Base-by-base conservation (phyloP, 2,113 vertebrate species). In the Meles meles region DNA sequence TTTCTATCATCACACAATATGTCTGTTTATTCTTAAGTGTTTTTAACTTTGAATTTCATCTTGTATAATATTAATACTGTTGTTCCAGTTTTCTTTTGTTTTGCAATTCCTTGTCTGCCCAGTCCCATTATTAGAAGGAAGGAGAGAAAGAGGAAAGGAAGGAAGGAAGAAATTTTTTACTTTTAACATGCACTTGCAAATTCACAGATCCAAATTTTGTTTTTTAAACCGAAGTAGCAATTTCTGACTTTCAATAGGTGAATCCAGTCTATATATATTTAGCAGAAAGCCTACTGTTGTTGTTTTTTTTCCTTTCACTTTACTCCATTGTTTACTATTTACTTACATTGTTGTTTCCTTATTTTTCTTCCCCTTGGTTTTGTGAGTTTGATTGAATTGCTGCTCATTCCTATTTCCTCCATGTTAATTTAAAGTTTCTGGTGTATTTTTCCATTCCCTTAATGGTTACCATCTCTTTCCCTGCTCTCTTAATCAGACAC, bases 361-460 rank as follows among this genome's bases (percentile, higher is more conserved):
- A 34, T 44, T 89, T 96, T 89, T 63, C 52, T 87, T 80, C 49
- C 31, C 6, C 31, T 95, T 90, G 44, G 95, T 42, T 93, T 95
- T 52, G n/a, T 86, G 90, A 92, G 14, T 65, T 11, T 67, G 52
- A 88, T 80, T 77, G 80, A 88, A 89, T 74, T 55, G 13, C 20
- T 93, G 34, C 52, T 83, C 63, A 82, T 88, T 83, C 79, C 39
- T 80, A 55, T 67, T 72, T 69, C 17, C 5, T 5, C 15, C 39
- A 34, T 47, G 42, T 92, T 96, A 93, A 87, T 79, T 79, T 97
- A 89, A 86, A 96, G 82, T 29, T 74, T 93, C 74, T 84, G 80
- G n/a, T 65, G 9, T 63, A 37, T 61, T 97, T 97, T 93, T 95
- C 79, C 39, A 76, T 65, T 93, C 44, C 2, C 10, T 83, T 93